A percentile compares a stretch with the other conserved stretches of the same genome.
phyloP scores from a whole-genome alignment of 2,113 vertebrate species.

The Erythrolamprus reginae region DNA sequence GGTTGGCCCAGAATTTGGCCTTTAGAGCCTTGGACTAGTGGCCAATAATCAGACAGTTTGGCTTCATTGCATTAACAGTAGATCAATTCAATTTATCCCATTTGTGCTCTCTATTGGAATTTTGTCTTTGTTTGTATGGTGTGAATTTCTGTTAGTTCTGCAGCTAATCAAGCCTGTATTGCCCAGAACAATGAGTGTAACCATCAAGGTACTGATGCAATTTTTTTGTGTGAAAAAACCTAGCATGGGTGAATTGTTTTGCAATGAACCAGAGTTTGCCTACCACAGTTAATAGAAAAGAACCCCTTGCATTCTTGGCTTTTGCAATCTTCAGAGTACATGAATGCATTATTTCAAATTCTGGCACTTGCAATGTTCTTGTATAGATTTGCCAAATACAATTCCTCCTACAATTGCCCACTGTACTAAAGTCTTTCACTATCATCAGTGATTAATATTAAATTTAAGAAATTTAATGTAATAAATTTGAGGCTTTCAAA shows the following conservation, averaged over 20 bases:
- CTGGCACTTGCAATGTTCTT: neutral
- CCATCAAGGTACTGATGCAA: neutral
- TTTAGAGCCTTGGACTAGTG: neutral
- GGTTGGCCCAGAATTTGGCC: neutral
- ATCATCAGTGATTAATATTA: conserved; percentile 24
- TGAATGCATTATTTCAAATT: neutral
- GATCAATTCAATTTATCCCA: neutral
- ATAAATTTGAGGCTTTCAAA: conserved; percentile 29
- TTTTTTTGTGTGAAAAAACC: no score
- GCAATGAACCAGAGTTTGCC: neutral
- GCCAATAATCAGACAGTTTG: neutral
- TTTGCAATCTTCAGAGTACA: neutral
- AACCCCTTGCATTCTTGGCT: neutral
- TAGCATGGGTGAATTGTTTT: neutral
- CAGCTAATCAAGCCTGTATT: neutral
- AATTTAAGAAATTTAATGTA: conserved; percentile 42
- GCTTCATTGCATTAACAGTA: neutral
- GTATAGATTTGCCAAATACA: conserved; percentile 3
- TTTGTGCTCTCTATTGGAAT: neutral
- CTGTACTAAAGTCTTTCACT: conserved; percentile 29
- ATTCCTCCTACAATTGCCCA: neutral
- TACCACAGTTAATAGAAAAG: neutral
- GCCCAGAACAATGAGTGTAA: neutral
- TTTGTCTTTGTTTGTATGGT: neutral
- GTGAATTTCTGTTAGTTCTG: neutral